These are phyloP conservation scores for Cabera pusaria DNA, from an alignment of 2,888 invertebrate genomes.

Conservation along the genomic window DNA sequence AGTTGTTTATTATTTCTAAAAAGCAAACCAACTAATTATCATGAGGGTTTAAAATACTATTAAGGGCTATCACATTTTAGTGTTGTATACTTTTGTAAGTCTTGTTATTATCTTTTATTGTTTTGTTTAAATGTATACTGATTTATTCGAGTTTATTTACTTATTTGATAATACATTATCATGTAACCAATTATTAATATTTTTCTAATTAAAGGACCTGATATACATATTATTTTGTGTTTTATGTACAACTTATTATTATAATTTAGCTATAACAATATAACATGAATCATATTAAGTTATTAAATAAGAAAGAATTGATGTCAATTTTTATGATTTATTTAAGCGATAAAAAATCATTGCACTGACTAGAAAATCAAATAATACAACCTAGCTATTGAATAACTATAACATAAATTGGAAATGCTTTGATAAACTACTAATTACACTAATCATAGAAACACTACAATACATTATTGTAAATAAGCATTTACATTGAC, in stretches of 20 bases:
- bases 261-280: too few relatives aligned
- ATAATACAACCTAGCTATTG: slow-evolving; percentile 53
- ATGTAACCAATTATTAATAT: slow-evolving; percentile 2
- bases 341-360: slow-evolving; percentile 77
- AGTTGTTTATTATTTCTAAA: too few relatives aligned
- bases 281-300: too few relatives aligned
- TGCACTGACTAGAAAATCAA: slow-evolving; percentile 79
- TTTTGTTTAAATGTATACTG: slow-evolving; percentile 6
- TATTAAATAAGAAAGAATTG: slow-evolving; percentile 5
- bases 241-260: too few relatives aligned
- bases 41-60: too few relatives aligned
- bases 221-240: slow-evolving; percentile 2
- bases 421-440: slow-evolving; percentile 45
- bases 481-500: slow-evolving; percentile 4
- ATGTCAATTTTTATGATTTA: slow-evolving; percentile 59
- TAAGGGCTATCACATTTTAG: not conserved
- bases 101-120: slow-evolving; percentile 8
- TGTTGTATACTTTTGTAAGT: slow-evolving; percentile 4
- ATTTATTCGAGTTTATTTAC: too few relatives aligned
- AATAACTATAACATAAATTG: slow-evolving; percentile 39
- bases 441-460: slow-evolving; percentile 20
- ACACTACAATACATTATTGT: slow-evolving; percentile 12
- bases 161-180: slow-evolving; percentile 10
- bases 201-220: slow-evolving; percentile 9
- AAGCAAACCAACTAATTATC: too few relatives aligned